Evolutionary conservation across 2,888 invertebrate genomes (phyloP).

Genomic region (Drosophila koepferae): DNA sequence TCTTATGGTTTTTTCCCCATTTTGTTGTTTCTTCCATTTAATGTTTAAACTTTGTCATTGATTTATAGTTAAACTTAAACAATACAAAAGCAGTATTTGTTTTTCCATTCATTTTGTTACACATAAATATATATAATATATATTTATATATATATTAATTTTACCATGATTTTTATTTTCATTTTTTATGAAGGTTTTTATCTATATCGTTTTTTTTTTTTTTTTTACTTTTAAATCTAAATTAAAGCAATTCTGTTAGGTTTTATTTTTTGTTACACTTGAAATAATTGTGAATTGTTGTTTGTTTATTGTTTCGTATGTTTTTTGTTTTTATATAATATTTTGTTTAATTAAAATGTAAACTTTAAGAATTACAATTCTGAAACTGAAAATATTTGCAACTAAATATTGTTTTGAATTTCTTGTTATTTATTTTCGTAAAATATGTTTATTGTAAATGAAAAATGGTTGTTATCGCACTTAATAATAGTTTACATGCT

Average conservation of each 20-base stretch:
- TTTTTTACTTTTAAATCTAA: slow-evolving; percentile 72
- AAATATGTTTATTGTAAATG: slow-evolving; percentile 40
- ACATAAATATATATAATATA: slow-evolving; percentile 54
- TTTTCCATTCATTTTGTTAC: slow-evolving; percentile 69
- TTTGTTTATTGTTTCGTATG: slow-evolving; percentile 38
- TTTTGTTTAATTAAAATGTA: slow-evolving; percentile 22
- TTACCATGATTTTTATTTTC: slow-evolving; percentile 67
- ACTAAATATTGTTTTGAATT: slow-evolving; percentile 6
- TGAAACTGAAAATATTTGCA: slow-evolving; percentile 18
- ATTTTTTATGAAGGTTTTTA: slow-evolving; percentile 47
- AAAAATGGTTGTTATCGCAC: slow-evolving; percentile 48
- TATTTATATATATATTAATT: slow-evolving; percentile 49
- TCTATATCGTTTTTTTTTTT: slow-evolving; percentile 43
- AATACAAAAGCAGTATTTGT: slow-evolving; percentile 84
- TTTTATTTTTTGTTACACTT: slow-evolving; percentile 45
- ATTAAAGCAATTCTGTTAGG: slow-evolving; percentile 81
- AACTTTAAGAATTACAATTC: slow-evolving; percentile 30
- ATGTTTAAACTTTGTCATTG: slow-evolving; percentile 68
- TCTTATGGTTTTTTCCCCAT: slow-evolving; percentile 45
- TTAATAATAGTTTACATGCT: slow-evolving; percentile 61
- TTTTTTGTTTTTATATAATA: slow-evolving; percentile 16
- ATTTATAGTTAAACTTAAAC: slow-evolving; percentile 83
- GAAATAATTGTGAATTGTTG: slow-evolving; percentile 40
- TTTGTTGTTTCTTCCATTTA: slow-evolving; percentile 38
- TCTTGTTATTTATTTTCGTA: slow-evolving; percentile 6